These are phyloP conservation scores for Caerostris darwini DNA, from an alignment of 1,140 invertebrate genomes.

Conservation along the genomic window DNA sequence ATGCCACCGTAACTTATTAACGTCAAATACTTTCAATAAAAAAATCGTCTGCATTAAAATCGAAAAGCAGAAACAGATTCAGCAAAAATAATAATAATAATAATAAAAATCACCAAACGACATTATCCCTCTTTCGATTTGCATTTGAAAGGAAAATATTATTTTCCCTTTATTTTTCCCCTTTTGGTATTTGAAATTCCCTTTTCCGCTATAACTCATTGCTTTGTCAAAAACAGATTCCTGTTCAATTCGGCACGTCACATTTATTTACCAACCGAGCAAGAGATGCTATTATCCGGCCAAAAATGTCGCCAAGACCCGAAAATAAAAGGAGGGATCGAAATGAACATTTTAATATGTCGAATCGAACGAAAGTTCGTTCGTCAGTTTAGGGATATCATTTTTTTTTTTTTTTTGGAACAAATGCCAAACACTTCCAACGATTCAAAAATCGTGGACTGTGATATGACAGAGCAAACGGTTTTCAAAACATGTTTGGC, in stretches of 20 bases:
- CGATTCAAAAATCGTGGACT: not conserved
- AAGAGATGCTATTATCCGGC: not conserved
- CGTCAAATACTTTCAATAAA: not conserved
- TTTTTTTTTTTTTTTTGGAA: not conserved
- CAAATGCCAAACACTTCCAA: not conserved
- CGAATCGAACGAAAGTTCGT: not conserved
- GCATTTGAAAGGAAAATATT: constrained; percentile 29
- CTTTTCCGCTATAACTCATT: not conserved
- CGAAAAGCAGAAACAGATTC: not conserved
- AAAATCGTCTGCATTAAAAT: not conserved
- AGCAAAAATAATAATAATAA: not conserved
- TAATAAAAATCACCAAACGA: not conserved
- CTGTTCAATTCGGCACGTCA: not conserved
- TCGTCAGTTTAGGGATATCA: constrained; percentile 4
- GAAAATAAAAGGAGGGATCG: not conserved
- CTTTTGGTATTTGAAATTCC: not conserved
- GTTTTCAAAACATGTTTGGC: not conserved
- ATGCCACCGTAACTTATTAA: not conserved
- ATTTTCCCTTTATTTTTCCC: not conserved
- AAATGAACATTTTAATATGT: constrained; percentile 6
- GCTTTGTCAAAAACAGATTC: not conserved
- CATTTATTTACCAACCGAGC: constrained; percentile 14
- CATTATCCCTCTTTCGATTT: constrained; percentile 11
- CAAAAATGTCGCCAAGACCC: not conserved
- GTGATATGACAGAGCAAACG: not conserved